A percentile compares a stretch with the other conserved stretches of the same genome.
Conservation (phyloP, 92 coral and sea anemone species). For the Phenganax stokvisi region DNA sequence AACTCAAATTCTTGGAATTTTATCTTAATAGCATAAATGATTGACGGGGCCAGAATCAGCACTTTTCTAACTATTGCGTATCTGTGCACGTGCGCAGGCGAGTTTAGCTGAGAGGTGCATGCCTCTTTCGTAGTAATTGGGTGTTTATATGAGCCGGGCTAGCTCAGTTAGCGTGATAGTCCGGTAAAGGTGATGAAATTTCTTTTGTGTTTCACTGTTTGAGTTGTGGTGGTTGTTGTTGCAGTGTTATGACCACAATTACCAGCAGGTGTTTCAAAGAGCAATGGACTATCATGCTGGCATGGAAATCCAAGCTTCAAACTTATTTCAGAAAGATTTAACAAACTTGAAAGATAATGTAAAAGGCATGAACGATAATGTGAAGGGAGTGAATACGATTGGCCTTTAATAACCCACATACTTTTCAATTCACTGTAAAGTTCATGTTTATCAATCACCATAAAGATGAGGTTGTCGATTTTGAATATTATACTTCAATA, state of each 20-base stretch:
- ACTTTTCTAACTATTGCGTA: no score
- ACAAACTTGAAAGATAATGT: constrained; percentile 1
- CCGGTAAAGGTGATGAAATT: no score
- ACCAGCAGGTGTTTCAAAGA: constrained; percentile 70
- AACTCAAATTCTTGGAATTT: no score
- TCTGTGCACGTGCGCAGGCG: no score
- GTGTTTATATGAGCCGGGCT: no score
- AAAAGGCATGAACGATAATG: constrained; percentile 59
- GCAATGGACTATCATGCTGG: constrained; percentile 70
- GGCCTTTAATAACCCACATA: constrained; percentile 74
- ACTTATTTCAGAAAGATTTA: constrained; percentile 24
- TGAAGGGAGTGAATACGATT: constrained; percentile 67
- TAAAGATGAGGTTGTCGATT: constrained; percentile 81
- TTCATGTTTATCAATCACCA: constrained; percentile 57
- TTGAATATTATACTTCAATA: no score
- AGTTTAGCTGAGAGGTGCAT: no score
- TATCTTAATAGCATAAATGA: no score
- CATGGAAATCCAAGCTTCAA: constrained; percentile 49
- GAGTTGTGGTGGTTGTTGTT: constrained; percentile 2
- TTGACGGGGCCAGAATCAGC: no score
- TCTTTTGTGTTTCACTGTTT: no score
- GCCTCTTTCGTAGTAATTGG: no score
- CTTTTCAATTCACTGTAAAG: constrained; percentile 60
- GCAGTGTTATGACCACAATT: constrained; percentile 87
- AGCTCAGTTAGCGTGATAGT: no score